A percentile compares a stretch with the other conserved stretches of the same genome.
phyloP scores from a whole-genome alignment of 2,888 invertebrate species.

The Gastracanthus pulcherrimus region DNA sequence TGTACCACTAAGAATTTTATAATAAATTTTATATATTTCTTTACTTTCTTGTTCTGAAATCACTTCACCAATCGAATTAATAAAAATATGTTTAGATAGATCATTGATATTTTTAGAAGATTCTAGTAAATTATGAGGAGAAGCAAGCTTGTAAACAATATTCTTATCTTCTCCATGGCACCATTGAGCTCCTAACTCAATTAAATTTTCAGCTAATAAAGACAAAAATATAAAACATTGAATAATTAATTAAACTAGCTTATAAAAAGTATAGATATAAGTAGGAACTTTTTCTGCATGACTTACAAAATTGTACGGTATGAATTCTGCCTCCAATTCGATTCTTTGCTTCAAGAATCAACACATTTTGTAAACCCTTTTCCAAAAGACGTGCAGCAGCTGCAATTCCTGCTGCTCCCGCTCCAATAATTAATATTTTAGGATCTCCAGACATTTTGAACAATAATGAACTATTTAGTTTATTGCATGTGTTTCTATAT shows the following conservation, averaged over 20 bases:
- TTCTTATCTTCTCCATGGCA: constrained; percentile 86
- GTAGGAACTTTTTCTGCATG: neutral
- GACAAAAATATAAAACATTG: neutral
- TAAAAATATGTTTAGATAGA: constrained; percentile 66
- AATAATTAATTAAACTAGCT: neutral
- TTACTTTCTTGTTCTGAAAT: constrained; percentile 71
- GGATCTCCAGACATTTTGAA: constrained; percentile 63
- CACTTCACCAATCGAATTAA: constrained; percentile 70
- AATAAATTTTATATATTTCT: constrained; percentile 72
- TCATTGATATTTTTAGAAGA: constrained; percentile 63
- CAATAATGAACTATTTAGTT: neutral
- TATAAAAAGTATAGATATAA: neutral
- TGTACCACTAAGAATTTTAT: constrained; percentile 73
- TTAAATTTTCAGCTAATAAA: constrained; percentile 78
- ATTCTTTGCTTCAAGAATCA: constrained; percentile 78
- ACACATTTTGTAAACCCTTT: constrained; percentile 77
- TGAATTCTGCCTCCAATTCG: constrained; percentile 79
- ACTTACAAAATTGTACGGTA: constrained; percentile 77
- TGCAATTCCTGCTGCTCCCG: constrained; percentile 81
- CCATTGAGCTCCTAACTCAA: constrained; percentile 90
- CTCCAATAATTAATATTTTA: constrained; percentile 80
- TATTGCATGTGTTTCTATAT: neutral
- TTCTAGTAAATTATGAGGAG: constrained; percentile 74
- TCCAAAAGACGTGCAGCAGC: constrained; percentile 79
- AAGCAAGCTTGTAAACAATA: constrained; percentile 80